These are phyloP conservation scores for Pantherophis alleghaniensis DNA, from an alignment of 2,797 vertebrate species.

Conservation along the genomic window DNA sequence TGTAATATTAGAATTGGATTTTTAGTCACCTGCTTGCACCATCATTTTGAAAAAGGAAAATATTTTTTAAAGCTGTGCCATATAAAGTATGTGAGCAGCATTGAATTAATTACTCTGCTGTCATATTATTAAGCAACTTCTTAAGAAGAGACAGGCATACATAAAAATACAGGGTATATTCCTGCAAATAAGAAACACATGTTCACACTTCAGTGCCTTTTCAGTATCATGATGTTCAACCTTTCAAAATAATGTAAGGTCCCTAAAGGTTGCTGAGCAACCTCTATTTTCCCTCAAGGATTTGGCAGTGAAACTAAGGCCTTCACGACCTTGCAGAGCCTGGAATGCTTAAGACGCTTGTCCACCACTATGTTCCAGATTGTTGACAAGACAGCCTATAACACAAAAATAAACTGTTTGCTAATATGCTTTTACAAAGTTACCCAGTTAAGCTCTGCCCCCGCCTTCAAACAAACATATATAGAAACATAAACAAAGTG, in stretches of 20 bases:
- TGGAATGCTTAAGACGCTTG: slow-evolving; percentile 32
- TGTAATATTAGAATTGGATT: not conserved
- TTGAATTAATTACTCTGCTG: not conserved
- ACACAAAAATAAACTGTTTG: slow-evolving; percentile 48
- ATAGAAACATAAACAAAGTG: not conserved
- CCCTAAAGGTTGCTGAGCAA: not conserved
- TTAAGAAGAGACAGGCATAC: not conserved
- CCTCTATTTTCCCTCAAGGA: not conserved
- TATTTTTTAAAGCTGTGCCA: not conserved
- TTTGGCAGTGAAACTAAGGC: slow-evolving; percentile 5
- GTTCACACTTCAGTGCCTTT: slow-evolving; percentile 1
- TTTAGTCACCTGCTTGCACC: not conserved
- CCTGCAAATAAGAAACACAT: not conserved
- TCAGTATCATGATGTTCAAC: not conserved
- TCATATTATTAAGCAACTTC: not conserved
- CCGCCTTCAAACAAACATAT: not conserved
- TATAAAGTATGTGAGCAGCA: not conserved
- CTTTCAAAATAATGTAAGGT: not conserved
- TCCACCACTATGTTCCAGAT: not conserved
- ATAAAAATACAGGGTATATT: not conserved
- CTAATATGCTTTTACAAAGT: not conserved
- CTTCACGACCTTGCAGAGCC: slow-evolving; percentile 8
- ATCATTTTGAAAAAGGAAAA: not conserved
- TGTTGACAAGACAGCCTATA: slow-evolving; percentile 54
- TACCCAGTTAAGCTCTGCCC: not conserved